Percentiles rank a stretch among this genome's conserved stretches.
These are phyloP conservation scores for Okapia johnstoni DNA, from an alignment of 2,113 vertebrate species.

Conservation along the genomic window DNA sequence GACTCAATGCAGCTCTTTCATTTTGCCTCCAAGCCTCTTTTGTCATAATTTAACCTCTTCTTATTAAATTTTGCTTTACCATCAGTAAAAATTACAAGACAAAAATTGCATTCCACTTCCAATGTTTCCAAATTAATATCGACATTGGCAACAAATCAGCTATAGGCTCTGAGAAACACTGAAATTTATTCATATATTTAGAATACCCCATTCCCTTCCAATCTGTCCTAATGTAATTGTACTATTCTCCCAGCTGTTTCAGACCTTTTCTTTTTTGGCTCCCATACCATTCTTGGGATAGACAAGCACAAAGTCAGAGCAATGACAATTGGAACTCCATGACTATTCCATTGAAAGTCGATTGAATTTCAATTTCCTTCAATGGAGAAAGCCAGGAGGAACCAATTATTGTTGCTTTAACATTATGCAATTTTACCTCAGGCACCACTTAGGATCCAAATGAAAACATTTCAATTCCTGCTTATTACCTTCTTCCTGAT, in stretches of 20 bases:
- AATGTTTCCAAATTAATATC: background rate
- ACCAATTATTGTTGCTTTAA: constrained; percentile 77
- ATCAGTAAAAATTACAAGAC: background rate
- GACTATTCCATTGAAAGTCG: constrained; percentile 74
- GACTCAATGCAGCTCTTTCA: background rate
- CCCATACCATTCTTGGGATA: constrained; percentile 44
- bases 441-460: constrained; percentile 74
- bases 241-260: background rate
- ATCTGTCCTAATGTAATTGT: constrained; percentile 55
- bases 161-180: background rate
- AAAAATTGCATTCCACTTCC: background rate
- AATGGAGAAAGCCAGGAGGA: constrained; percentile 75
- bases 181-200: background rate
- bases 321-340: constrained; percentile 78
- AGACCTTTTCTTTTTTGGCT: constrained; percentile 44
- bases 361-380: constrained; percentile 82
- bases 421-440: constrained; percentile 75
- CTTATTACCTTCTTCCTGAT: constrained; percentile 59
- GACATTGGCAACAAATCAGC: background rate
- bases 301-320: constrained; percentile 75
- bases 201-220: background rate
- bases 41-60: background rate
- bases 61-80: background rate
- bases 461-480: constrained; percentile 73
- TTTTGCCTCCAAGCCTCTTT: background rate